Evolutionary conservation across 2,113 vertebrate genomes (phyloP), one percentile per base, ranked within the genome.

Genomic region (Tragelaphus imberbis): DNA sequence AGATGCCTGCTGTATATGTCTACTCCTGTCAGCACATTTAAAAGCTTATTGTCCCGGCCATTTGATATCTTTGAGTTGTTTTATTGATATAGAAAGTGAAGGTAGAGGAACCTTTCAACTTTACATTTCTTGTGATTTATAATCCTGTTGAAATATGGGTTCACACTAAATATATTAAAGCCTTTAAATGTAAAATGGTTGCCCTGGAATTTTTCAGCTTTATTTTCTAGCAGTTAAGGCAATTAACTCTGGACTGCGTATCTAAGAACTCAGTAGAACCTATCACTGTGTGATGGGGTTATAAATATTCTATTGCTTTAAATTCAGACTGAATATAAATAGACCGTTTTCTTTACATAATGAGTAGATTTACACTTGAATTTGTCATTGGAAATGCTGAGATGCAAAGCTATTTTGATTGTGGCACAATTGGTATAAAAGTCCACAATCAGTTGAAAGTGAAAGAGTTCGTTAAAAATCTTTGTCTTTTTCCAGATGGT

Each of bases 341-440:
- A 96, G 51, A 82, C n/a, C 33, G 30, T 90, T 96, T 96, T 95
- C 47, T 40, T 92, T 96, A 87, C 1, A 5, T 87, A 93, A 95
- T 15, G n/a, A 95, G 25, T 51, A 92, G n/a, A 95, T 91, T 95
- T 96, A 85, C 28, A 65, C 0, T 0, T 89, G 21, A 93, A 40
- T 94, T 93, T 97, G 40, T 95, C 10, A 47, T 13, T 97, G 49
- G 65, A 97, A 97, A 94, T 92, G 61, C 28, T 96, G 65, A 95
- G n/a, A 85, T 91, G 30, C 33, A 91, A 59, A 98, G 93, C 75
- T 92, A 0, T 93, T 88, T 96, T 11, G 51, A 58, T 19, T 19
- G 3, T 86, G 28, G 79, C 49, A 85, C 53, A 90, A 81, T 44
- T 79, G 36, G 27, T 53, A 79, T 55, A 82, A 92, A 97, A 96